phyloP scores from a whole-genome alignment of 2,797 vertebrate species.

The Periophthalmus magnuspinnatus region DNA sequence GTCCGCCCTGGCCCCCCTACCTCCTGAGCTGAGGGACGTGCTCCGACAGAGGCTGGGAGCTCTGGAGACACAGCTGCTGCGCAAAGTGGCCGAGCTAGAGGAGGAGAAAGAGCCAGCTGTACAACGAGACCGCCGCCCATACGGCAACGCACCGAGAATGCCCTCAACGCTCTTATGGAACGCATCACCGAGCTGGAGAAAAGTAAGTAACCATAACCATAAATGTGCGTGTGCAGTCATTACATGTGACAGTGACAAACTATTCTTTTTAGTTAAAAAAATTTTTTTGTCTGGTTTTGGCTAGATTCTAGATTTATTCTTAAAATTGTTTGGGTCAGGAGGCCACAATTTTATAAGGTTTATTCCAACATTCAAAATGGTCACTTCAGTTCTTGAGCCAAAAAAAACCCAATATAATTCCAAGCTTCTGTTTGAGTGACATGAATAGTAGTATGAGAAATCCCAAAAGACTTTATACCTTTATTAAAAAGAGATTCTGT shows the following conservation, averaged over 20 bases:
- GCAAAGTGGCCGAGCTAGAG: conserved; percentile 93
- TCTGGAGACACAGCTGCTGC: conserved; percentile 90
- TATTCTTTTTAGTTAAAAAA: background rate
- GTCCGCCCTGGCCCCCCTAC: conserved; percentile 70
- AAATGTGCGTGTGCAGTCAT: no score
- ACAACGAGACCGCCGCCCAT: conserved; percentile 92
- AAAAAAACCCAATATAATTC: background rate
- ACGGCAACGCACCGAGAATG: conserved; percentile 90
- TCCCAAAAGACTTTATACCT: background rate
- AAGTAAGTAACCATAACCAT: conserved; percentile 72
- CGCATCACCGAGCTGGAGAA: conserved; percentile 92
- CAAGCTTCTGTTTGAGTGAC: conserved; percentile 10
- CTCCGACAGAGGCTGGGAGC: conserved; percentile 88
- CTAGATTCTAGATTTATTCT: background rate
- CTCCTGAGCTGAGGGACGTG: conserved; percentile 87
- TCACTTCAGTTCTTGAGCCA: background rate
- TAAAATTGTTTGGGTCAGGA: background rate
- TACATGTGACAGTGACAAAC: background rate
- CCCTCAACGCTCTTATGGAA: conserved; percentile 89
- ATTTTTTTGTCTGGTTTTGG: background rate
- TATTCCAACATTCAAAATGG: background rate
- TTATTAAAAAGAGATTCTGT: background rate
- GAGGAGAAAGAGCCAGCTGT: conserved; percentile 94
- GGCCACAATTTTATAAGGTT: background rate
- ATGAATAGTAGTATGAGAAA: conserved; percentile 14